These are phyloP conservation scores for Zaprionus lachaisei DNA, from an alignment of 1,140 invertebrate species.

Conservation along the genomic window DNA sequence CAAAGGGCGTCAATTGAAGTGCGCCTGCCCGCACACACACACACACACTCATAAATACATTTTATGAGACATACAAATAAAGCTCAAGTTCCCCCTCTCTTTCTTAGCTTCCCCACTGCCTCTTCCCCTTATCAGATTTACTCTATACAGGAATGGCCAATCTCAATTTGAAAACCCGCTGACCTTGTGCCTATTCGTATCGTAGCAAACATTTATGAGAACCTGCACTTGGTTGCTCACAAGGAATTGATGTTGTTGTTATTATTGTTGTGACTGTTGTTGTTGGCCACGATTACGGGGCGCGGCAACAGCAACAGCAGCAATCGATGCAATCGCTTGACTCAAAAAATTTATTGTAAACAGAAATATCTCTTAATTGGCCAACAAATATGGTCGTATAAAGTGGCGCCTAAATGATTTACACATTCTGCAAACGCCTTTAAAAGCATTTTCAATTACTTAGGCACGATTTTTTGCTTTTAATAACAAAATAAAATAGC, in stretches of 20 bases:
- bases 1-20: conserved; percentile 45
- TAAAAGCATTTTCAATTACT: conserved; percentile 39
- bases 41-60: conserved; percentile 15
- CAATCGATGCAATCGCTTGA: conserved; percentile 23
- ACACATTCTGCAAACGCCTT: conserved; percentile 32
- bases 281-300: conserved; percentile 58
- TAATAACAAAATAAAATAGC: conserved; percentile 4
- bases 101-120: conserved; percentile 1
- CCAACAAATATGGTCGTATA: conserved; percentile 57
- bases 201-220: conserved; percentile 56
- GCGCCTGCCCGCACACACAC: conserved; percentile 13
- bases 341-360: conserved; percentile 13
- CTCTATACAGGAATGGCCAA: conserved; percentile 49
- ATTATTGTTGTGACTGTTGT: conserved; percentile 28
- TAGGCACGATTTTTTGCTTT: conserved; percentile 11
- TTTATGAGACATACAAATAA: conserved; percentile 20
- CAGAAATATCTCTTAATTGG: conserved; percentile 67
- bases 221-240: conserved; percentile 46
- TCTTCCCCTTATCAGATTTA: conserved; percentile 13
- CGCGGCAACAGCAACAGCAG: conserved; percentile 43
- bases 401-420: conserved; percentile 53
- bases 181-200: conserved; percentile 70
- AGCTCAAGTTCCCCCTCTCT: neutral
- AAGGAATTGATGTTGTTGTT: conserved; percentile 37
- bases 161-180: conserved; percentile 58